These are phyloP conservation scores for Caracal caracal DNA, from an alignment of 2,113 vertebrate genomes.

Conservation along the genomic window DNA sequence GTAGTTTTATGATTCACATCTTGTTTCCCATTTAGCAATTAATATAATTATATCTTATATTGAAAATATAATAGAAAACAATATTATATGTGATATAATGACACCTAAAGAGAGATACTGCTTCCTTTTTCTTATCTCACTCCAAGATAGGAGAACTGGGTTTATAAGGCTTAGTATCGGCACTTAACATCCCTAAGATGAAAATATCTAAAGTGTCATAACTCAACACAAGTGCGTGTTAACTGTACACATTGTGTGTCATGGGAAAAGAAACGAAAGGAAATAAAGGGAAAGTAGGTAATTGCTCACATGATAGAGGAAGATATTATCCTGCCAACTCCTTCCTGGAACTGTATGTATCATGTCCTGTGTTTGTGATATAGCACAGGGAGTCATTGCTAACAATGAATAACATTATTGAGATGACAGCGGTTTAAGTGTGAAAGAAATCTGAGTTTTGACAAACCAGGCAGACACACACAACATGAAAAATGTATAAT, in stretches of 20 bases:
- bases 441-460: constrained; percentile 66
- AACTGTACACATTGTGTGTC: neutral
- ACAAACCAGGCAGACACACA: constrained; percentile 48
- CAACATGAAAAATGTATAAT: constrained; percentile 43
- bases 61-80: constrained; percentile 4
- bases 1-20: neutral
- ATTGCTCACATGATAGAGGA: constrained; percentile 31
- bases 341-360: constrained; percentile 50
- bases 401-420: constrained; percentile 65
- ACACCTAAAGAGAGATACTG: neutral
- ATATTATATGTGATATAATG: neutral
- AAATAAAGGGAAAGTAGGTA: constrained; percentile 52
- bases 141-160: neutral
- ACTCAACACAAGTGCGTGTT: constrained; percentile 37
- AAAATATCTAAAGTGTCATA: constrained; percentile 33
- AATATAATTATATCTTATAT: constrained; percentile 35
- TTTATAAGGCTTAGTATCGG: constrained; percentile 35
- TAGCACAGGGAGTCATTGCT: constrained; percentile 46
- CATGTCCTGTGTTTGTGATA: constrained; percentile 39
- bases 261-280: neutral
- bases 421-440: constrained; percentile 57
- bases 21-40: constrained; percentile 3
- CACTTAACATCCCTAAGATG: neutral
- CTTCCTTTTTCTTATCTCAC: neutral
- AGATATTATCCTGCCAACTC: constrained; percentile 58